Percentiles rank a stretch among this genome's conserved stretches.
Evolutionary conservation across 2,113 vertebrate genomes (phyloP).

Genomic region (Coptodon bakossiorum): DNA sequence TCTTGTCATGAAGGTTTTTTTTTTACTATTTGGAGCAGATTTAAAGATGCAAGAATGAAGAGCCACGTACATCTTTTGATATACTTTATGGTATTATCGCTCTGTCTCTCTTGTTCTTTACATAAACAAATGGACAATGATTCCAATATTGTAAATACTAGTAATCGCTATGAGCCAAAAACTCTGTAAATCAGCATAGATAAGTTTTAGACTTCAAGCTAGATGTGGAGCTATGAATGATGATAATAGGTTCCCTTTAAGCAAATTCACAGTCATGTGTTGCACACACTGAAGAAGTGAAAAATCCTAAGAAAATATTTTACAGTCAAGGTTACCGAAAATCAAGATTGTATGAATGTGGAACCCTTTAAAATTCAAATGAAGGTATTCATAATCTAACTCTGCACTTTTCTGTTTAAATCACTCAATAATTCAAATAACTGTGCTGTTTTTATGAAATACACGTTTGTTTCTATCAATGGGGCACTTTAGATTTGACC

Average conservation of each 20-base stretch:
- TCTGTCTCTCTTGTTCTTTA: not conserved
- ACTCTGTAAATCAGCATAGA: not conserved
- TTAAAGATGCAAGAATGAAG: not conserved
- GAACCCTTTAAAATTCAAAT: not conserved
- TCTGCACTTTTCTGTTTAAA: not conserved
- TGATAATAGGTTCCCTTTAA: not conserved
- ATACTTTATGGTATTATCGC: not conserved
- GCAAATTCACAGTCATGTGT: not conserved
- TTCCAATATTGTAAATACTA: not conserved
- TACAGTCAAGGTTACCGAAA: not conserved
- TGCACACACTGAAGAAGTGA: not conserved
- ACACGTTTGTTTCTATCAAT: not conserved
- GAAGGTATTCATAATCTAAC: not conserved
- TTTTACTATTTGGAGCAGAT: not conserved
- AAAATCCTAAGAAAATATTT: not conserved
- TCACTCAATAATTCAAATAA: not conserved
- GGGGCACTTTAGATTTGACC: not conserved
- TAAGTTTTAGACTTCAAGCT: not conserved
- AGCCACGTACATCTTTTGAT: rapidly evolving
- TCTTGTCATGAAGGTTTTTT: rapidly evolving
- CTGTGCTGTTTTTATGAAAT: not conserved
- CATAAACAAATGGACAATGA: not conserved
- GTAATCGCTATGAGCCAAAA: not conserved
- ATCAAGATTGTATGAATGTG: not conserved
- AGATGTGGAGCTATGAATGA: not conserved